Base-by-base conservation (phyloP, 1,140 invertebrate species). In the Dreissena polymorpha region DNA sequence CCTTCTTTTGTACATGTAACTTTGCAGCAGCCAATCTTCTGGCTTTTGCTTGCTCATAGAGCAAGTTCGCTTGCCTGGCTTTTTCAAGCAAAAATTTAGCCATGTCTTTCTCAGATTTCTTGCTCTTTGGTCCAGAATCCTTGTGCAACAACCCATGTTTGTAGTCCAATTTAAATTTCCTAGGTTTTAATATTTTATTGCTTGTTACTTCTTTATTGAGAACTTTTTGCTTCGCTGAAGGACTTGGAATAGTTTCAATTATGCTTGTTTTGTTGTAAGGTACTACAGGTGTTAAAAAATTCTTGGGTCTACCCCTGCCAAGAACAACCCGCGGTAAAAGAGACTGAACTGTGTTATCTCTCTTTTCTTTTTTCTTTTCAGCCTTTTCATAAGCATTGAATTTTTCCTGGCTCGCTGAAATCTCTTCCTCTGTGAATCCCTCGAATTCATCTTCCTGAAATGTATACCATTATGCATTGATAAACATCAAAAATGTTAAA, bases 401-500 rank as follows among this genome's bases (percentile, higher is more conserved):
- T 50, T 88, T 88, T 49, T 85, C 87, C 74, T 86, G 81, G 72
- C 86, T 85, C 65, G 80, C 65, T 23, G 74, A 82, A 25, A 91
- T 83, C 63, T 93, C 92, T 77, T 86, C 75, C 16, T 57, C 23
- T 53, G 89, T 86, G 83, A 93, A 93, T 10, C 93, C 93, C 70
- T 91, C 86, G 90, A 93, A 93, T 50, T 92, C 91, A 78, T 93
- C 92, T 60, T 93, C 92, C 92, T 93, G 78, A 18, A 85, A 89
- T 71, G 81, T 39, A 39, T 39, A 39, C 8, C 39, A 39, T 39
- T 39, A 39, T n/a, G n/a, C n/a, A n/a, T 8, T 39, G 39, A 39
- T 39, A 39, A 39, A 39, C 39, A 39, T 39, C 39, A 39, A 39
- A 8, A 39, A 39, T 39, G 39, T 8, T 39, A 5, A 5, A 39